These are phyloP conservation scores for Clarias laeviceps DNA, from an alignment of 2,797 vertebrate genomes.

Conservation along the genomic window DNA sequence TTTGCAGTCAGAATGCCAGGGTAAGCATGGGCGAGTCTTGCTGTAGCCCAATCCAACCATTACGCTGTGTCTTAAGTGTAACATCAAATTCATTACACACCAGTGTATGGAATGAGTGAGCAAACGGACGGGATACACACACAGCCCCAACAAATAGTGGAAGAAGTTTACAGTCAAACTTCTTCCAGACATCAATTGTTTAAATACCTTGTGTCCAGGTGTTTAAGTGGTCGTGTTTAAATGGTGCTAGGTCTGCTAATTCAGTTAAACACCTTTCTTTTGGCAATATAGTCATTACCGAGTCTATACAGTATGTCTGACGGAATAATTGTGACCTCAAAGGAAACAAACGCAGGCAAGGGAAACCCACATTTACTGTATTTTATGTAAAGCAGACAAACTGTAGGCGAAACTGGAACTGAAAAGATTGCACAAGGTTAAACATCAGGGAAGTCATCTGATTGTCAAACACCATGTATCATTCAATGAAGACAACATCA, in stretches of 20 bases:
- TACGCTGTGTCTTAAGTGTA: constrained; percentile 25
- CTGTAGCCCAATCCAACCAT: constrained; percentile 18
- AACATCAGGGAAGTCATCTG: neutral
- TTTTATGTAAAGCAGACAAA: neutral
- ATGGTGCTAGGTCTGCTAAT: neutral
- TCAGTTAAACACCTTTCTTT: neutral
- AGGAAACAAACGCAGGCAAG: neutral
- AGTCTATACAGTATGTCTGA: neutral
- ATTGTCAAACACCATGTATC: neutral
- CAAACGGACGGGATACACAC: neutral
- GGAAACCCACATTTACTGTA: neutral
- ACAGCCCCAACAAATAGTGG: neutral
- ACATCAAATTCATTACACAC: constrained; percentile 19
- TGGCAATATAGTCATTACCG: neutral
- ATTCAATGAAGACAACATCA: neutral
- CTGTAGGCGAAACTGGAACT: neutral
- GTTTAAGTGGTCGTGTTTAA: constrained; percentile 9
- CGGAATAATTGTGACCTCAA: neutral
- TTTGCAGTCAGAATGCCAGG: constrained; percentile 16
- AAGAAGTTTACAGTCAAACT: constrained; percentile 21
- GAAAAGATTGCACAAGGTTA: neutral
- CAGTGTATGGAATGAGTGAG: constrained; percentile 2
- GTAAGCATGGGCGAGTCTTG: constrained; percentile 1
- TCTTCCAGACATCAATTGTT: neutral
- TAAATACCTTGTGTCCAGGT: neutral